phyloP scores from a whole-genome alignment of 2,113 vertebrate genomes.

The Platichthys flesus region DNA sequence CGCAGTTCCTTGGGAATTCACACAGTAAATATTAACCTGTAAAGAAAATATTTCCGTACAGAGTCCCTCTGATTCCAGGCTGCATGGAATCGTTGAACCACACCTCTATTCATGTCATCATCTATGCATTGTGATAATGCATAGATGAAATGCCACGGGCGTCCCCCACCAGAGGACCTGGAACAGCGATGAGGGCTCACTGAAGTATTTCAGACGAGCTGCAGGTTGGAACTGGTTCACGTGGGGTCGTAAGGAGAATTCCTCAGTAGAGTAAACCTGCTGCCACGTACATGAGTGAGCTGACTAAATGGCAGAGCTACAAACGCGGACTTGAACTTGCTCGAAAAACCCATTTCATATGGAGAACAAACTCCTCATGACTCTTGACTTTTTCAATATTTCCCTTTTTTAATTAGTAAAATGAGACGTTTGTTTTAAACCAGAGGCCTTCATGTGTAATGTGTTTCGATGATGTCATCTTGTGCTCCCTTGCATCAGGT shows the following conservation, averaged over 20 bases:
- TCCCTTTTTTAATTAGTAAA: conserved; percentile 3
- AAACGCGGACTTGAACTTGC: conserved; percentile 35
- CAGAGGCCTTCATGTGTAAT: conserved; percentile 10
- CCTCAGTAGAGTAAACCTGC: conserved; percentile 53
- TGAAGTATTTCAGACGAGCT: conserved; percentile 61
- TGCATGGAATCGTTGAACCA: neutral
- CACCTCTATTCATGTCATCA: neutral
- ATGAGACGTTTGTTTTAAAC: conserved; percentile 16
- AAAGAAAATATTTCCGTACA: neutral
- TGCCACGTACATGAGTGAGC: conserved; percentile 55
- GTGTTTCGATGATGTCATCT: conserved; percentile 23
- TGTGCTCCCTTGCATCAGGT: neutral
- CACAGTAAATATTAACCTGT: neutral
- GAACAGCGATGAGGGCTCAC: conserved; percentile 18
- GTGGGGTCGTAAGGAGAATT: conserved; percentile 64
- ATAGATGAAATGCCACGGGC: conserved; percentile 21
- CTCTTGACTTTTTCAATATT: neutral
- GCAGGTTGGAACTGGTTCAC: conserved; percentile 80
- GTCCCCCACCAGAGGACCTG: conserved; percentile 21
- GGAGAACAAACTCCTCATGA: neutral
- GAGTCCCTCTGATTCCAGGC: neutral
- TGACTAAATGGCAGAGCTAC: neutral
- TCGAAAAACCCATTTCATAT: neutral
- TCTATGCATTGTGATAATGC: conserved; percentile 6
- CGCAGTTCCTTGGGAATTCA: neutral